Base-by-base conservation (phyloP, 2,888 invertebrate genomes). In the Hylaea fasciaria region DNA sequence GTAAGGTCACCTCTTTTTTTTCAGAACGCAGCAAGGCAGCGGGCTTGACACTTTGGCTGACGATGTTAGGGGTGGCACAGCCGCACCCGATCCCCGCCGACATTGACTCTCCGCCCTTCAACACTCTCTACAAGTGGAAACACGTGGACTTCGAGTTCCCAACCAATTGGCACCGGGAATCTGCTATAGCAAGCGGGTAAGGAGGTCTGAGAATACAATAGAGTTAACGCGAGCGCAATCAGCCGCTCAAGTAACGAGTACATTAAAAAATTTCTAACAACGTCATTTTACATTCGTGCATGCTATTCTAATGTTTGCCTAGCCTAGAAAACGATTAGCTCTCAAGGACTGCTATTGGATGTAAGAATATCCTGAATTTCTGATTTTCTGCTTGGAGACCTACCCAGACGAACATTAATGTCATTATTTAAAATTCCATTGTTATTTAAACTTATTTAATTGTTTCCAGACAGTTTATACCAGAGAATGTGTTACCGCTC, bases 111-210 rank as follows among this genome's bases (percentile, higher is more conserved):
- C 94, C 93, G 0, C 94, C 94, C 0, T 93, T 94, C 68, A 91
- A 77, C 70, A 94, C 94, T 22, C 89, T 95, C 17, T 96, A 95
- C 80, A 94, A 95, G 60, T 97, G 97, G 97, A 95, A 94, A 65
- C 91, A 93, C 37, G 83, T 97, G 5, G 97, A 97, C 78, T 96
- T 95, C 76, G 94, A 94, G 50, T 97, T 95, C 79, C 94, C 94
- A 3, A 93, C 93, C 0, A 86, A 89, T 14, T 85, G 87, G 12
- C 93, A 94, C 45, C 89, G 96, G 17, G 86, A 93, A 29, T 80
- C 85, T 32, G 96, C 96, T 0, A 87, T 96, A 11, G 82, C 83
- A 22, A 91, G 89, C 29, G 94, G 94, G 94, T 94, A 86, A 74
- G 73, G 68, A 10, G 4, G 29, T 13, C 22, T 22, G 22, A 22